Percentiles rank a stretch among this genome's conserved stretches.
These are phyloP conservation scores for Neria commutata DNA, from an alignment of 2,888 invertebrate genomes.

Conservation along the genomic window DNA sequence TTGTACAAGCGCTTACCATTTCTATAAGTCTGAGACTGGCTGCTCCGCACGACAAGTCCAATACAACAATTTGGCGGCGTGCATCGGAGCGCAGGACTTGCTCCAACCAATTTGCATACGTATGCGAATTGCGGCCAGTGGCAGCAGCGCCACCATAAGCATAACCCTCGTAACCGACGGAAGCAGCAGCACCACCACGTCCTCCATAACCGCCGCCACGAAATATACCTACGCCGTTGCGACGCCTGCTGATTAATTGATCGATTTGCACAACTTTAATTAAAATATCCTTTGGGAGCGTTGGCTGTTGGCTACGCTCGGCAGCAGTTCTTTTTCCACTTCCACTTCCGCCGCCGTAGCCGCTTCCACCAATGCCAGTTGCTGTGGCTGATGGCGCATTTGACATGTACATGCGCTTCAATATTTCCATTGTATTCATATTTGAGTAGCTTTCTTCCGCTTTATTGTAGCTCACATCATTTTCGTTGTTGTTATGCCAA, in stretches of 20 bases:
- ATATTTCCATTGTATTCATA: constrained; percentile 19
- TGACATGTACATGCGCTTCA: constrained; percentile 12
- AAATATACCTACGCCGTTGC: constrained; percentile 17
- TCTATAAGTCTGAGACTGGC: constrained; percentile 54
- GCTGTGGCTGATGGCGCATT: constrained; percentile 11
- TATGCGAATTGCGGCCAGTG: constrained; percentile 23
- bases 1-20: constrained; percentile 56
- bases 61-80: constrained; percentile 53
- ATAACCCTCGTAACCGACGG: constrained; percentile 14
- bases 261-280: constrained; percentile 48
- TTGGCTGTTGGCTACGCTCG: constrained; percentile 21
- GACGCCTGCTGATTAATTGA: constrained; percentile 39
- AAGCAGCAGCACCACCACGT: constrained; percentile 5
- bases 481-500: constrained; percentile 16
- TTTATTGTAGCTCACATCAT: constrained; percentile 24
- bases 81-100: constrained; percentile 47
- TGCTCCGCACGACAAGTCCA: constrained; percentile 56
- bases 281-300: constrained; percentile 38
- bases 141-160: neutral
- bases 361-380: neutral
- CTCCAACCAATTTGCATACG: constrained; percentile 45
- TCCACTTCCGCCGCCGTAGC: constrained; percentile 2
- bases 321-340: constrained; percentile 9
- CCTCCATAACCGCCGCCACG: constrained; percentile 8
- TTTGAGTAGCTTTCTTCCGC: constrained; percentile 20